Evolutionary conservation across 2,113 vertebrate genomes (phyloP), one percentile per base, ranked within the genome.

Genomic region (Elgaria multicarinata): DNA sequence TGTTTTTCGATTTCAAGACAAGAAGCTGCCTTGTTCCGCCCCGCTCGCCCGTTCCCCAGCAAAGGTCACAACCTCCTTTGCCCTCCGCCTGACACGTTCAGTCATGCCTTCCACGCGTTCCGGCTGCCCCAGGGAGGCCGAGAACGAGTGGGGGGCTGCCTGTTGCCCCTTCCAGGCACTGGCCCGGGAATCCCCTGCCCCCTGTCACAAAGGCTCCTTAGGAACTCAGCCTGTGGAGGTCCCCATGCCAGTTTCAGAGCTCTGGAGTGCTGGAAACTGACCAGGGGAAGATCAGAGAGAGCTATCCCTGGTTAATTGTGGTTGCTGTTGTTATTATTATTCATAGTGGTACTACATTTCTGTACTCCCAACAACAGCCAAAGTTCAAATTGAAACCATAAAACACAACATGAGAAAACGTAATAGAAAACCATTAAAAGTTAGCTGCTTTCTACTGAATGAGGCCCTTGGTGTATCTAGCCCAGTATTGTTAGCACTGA

Each of bases 1-100:
- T 66, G 79, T 83, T 83, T 50, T 33, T 44, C 6, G 31, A 33
- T n/a, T n/a, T 75, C 80, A 4, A 83, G 66, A 75, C 55, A 83
- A 83, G 58, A 46, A 33, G 4, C 28, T 4, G 42, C 42, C 85
- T 87, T 66, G 74, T 78, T 58, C 26, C 16, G 1, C 10, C 71
- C 7, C 4, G 33, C 50, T 2, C 1, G 2, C 67, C 6, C 22
- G 53, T n/a, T 62, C 39, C 26, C 69, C 55, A 2, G 36, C 85
- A 87, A 87, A 77, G 85, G 85, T 87, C 42, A 14, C 74, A 66
- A 44, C 72, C 85, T 64, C 72, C 6, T 39, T 22, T 44, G 85
- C 74, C 55, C 74, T 66, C 39, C 1, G 28, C 58, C 3, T 77
- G 85, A 77, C 85, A 77, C 74, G 55, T n/a, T 64, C 28, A 18